A percentile compares a stretch with the other conserved stretches of the same genome.
phyloP scores from a whole-genome alignment of 1,140 invertebrate genomes.

The Camponotus floridanus region DNA sequence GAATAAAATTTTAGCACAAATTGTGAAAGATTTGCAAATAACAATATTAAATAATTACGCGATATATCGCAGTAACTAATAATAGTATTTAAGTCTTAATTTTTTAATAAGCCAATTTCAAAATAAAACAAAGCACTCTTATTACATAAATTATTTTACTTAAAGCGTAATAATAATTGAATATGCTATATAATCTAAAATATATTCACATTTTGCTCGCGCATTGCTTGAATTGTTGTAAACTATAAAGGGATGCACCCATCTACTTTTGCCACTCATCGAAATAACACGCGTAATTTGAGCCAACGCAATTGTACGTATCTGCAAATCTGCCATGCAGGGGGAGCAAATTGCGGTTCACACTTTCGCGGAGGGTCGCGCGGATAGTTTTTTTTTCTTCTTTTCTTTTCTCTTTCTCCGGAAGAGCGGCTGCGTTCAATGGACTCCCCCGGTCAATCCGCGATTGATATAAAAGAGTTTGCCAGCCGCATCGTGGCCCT shows the following conservation, averaged over 20 bases:
- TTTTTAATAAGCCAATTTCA: too few relatives aligned
- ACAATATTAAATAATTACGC: neutral
- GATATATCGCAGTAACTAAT: neutral
- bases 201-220: neutral
- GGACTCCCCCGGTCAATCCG: constrained; percentile 70
- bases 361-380: constrained; percentile 54
- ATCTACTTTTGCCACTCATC: constrained; percentile 11
- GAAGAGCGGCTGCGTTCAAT: constrained; percentile 64
- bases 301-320: constrained; percentile 18
- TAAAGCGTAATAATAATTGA: too few relatives aligned
- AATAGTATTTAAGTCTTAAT: neutral
- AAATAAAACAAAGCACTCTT: neutral
- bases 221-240: constrained; percentile 11
- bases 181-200: constrained; percentile 3
- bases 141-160: neutral
- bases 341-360: constrained; percentile 67
- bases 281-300: constrained; percentile 55
- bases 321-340: constrained; percentile 16
- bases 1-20: constrained; percentile 10
- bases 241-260: constrained; percentile 1
- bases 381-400: constrained; percentile 28
- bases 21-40: neutral
- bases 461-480: constrained; percentile 83
- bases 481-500: constrained; percentile 67
- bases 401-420: constrained; percentile 39